phyloP scores from a whole-genome alignment of 2,113 vertebrate genomes.

The Sinocyclocheilus maitianheensis region DNA sequence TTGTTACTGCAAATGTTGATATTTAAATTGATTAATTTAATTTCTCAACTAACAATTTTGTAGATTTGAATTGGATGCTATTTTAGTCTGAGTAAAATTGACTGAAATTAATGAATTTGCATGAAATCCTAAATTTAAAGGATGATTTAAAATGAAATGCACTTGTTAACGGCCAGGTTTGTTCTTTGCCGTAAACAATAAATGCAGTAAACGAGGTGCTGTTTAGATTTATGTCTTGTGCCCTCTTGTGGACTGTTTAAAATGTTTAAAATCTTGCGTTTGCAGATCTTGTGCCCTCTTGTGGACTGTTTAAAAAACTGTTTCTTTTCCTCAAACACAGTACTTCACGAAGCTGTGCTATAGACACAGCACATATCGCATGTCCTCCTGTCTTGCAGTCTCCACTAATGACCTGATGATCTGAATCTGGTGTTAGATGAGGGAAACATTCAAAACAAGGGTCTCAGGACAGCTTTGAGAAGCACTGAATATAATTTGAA shows the following conservation, averaged over 20 bases:
- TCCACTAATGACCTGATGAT: background rate
- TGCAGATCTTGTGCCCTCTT: too few species aligned
- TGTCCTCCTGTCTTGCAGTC: background rate
- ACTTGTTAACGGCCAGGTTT: background rate
- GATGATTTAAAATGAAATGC: background rate
- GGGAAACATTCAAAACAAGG: background rate
- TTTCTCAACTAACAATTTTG: background rate
- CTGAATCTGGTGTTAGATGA: background rate
- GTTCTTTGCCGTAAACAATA: background rate
- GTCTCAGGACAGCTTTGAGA: background rate
- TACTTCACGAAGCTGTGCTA: background rate
- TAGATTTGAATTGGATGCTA: background rate
- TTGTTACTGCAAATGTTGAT: background rate
- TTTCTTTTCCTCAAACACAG: background rate
- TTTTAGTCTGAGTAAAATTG: background rate
- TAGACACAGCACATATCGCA: background rate
- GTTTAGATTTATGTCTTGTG: background rate
- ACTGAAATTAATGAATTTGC: background rate
- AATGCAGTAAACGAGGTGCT: background rate
- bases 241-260: background rate
- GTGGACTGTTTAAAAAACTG: too few species aligned
- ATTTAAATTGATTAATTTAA: background rate
- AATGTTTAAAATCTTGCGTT: background rate
- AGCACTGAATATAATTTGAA: background rate
- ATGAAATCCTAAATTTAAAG: background rate